Evolutionary conservation across 2,797 vertebrate genomes (phyloP).

Genomic region (Tiaroga cobitis): DNA sequence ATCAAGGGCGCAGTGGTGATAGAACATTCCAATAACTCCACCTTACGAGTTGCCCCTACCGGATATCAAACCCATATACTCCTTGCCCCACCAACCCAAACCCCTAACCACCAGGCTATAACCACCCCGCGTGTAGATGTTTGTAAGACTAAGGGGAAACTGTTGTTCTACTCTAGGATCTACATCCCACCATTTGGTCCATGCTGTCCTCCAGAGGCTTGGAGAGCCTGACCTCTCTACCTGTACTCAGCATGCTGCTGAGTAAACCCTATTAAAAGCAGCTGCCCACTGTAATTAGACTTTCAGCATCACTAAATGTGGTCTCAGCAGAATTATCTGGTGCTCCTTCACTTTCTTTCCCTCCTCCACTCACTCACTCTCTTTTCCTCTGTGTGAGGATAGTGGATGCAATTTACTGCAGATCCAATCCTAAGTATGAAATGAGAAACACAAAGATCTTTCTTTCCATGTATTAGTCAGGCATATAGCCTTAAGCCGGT

Average conservation of each 20-base stretch:
- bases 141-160: neutral
- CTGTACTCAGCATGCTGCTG: conserved; percentile 65
- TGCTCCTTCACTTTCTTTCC: conserved; percentile 28
- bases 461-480: conserved; percentile 53
- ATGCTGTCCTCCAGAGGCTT: conserved; percentile 10
- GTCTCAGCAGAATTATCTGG: conserved; percentile 60
- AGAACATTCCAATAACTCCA: neutral
- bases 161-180: conserved; percentile 14
- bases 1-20: neutral
- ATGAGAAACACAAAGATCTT: conserved; percentile 53
- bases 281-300: conserved; percentile 74
- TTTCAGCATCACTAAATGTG: conserved; percentile 72
- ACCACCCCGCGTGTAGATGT: neutral
- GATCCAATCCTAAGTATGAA: conserved; percentile 53
- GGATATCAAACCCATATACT: neutral
- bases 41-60: neutral
- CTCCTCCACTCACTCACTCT: conserved; percentile 26
- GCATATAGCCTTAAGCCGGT: conserved; percentile 51
- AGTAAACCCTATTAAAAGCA: conserved; percentile 74
- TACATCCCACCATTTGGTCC: neutral
- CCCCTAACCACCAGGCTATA: neutral
- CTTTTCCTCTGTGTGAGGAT: neutral
- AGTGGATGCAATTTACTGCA: conserved; percentile 57
- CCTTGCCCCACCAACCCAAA: neutral
- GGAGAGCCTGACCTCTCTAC: conserved; percentile 44